Percentiles rank a stretch among this genome's conserved stretches.
Conservation (phyloP, 1,140 invertebrate species). For the Doryteuthis pealeii region DNA sequence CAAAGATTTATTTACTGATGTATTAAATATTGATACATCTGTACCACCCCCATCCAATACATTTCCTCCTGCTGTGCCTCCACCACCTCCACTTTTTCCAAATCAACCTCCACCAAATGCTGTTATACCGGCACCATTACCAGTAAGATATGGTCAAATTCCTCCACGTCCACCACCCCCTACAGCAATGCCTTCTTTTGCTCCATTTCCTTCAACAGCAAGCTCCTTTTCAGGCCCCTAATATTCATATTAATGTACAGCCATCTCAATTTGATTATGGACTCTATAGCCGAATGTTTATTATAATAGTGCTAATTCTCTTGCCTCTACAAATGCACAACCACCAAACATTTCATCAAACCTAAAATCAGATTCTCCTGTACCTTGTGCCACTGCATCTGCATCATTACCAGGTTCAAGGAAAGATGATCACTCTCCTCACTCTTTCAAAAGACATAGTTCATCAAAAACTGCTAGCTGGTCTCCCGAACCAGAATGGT, state of each 20-base stretch:
- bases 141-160: constrained; percentile 3
- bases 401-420: neutral
- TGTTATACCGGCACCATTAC: neutral
- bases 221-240: neutral
- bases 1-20: neutral
- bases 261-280: neutral
- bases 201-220: neutral
- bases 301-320: too few relatives aligned
- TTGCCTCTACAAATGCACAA: too few relatives aligned
- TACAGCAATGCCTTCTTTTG: neutral
- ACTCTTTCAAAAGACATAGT: neutral
- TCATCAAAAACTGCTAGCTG: neutral
- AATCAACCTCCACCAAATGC: neutral
- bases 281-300: too few relatives aligned
- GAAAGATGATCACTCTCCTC: too few relatives aligned
- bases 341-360: too few relatives aligned
- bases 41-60: neutral
- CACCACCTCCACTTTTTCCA: neutral
- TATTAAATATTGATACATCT: neutral
- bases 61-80: neutral
- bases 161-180: constrained; percentile 5
- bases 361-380: neutral
- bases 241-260: too few relatives aligned
- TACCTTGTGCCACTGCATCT: neutral
- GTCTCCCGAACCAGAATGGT: neutral